Base-by-base conservation (phyloP, 2,888 invertebrate genomes). In the Nebria brevicollis region DNA sequence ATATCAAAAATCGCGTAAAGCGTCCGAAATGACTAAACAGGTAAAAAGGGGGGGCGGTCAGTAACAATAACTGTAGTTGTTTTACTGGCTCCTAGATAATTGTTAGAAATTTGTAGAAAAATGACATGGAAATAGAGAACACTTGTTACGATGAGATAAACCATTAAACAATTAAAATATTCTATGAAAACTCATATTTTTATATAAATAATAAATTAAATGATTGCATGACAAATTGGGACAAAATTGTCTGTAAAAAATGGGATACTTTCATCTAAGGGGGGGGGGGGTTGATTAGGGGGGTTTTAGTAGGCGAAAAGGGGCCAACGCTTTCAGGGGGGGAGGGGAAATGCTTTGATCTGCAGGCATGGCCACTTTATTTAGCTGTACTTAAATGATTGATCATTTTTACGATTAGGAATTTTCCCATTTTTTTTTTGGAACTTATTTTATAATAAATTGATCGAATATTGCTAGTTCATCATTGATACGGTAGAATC, bases 141-240 rank as follows among this genome's bases (percentile, higher is more conserved):
- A 54, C 54, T 54, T 54, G 54, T 54, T 54, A 54, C 8, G 13
- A 11, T 54, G 13, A 11, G 13, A 54, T 54, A 54, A 54, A 54
- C 54, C 13, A 11, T 11, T 54, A 54, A 54, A 54, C 54, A 54
- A 54, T 54, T 54, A 54, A 54, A 54, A 54, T 54, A 3, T 54
- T 54, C 4, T 54, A 54, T 54, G 54, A 54, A 54, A 54, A 54
- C 54, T 54, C 54, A 54, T 54, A 11, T 54, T 54, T 54, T 6
- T 54, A 54, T 54, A 54, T 54, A 54, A 54, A 54, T 54, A 54
- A 54, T 54, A 54, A 54, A 54, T 54, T 54, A 54, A 54, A 54
- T 54, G 54, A 54, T 54, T 54, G 54, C 54, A 13, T 54, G 54
- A 54, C 54, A 54, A 54, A 11, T 54, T 13, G 54, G 54, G 54